A percentile compares a stretch with the other conserved stretches of the same genome.
phyloP scores from a whole-genome alignment of 2,113 vertebrate species.

The Maccullochella peelii region DNA sequence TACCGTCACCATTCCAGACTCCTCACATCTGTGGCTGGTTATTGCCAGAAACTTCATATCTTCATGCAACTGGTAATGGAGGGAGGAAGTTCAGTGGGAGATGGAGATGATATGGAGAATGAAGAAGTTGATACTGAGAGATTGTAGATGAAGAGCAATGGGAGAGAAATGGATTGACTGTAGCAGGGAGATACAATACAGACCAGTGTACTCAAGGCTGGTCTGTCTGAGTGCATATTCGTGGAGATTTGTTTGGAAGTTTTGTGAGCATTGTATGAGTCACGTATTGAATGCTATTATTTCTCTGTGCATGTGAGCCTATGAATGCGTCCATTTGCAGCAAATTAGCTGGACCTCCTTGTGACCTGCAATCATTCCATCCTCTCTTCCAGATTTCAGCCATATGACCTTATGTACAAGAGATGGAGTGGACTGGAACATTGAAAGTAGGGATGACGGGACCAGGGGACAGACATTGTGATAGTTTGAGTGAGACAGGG shows the following conservation, averaged over 20 bases:
- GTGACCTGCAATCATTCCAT: conserved; percentile 47
- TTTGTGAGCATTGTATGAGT: conserved; percentile 28
- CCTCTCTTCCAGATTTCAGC: conserved; percentile 39
- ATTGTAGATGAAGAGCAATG: conserved; percentile 24
- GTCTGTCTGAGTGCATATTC: conserved; percentile 47
- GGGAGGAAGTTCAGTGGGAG: conserved; percentile 55
- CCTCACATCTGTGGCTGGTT: conserved; percentile 75
- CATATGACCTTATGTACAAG: conserved; percentile 16
- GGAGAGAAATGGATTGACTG: conserved; percentile 43
- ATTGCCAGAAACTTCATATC: conserved; percentile 65
- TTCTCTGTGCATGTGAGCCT: not conserved
- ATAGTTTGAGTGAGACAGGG: conserved; percentile 5
- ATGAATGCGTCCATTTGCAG: conserved; percentile 44
- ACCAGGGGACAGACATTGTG: not conserved
- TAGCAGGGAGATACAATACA: conserved; percentile 31
- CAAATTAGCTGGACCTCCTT: conserved; percentile 67
- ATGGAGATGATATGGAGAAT: conserved; percentile 64
- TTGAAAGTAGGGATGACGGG: conserved; percentile 15
- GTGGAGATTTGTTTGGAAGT: conserved; percentile 54
- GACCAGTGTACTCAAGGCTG: not conserved
- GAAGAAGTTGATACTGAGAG: conserved; percentile 40
- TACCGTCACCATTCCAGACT: conserved; percentile 54
- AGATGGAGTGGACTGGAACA: conserved; percentile 32
- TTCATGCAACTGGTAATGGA: conserved; percentile 59
- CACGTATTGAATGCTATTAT: conserved; percentile 5